Percentiles rank a stretch among this genome's conserved stretches.
These are phyloP conservation scores for Aythya baeri DNA, from an alignment of 2,113 vertebrate species.

Conservation along the genomic window DNA sequence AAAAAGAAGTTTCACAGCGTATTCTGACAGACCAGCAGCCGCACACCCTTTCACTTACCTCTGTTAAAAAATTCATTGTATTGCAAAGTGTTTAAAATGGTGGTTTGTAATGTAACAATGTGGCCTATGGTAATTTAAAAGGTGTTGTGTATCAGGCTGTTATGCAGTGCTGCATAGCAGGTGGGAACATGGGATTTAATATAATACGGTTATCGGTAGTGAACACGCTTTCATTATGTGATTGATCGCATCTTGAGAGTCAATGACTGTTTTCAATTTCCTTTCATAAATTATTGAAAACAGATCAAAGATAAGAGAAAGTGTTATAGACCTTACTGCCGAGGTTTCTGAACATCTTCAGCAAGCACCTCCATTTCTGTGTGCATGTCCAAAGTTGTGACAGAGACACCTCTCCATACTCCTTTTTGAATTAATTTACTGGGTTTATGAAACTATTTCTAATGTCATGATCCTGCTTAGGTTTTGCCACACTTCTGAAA, in stretches of 20 bases:
- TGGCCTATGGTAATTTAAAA: background rate
- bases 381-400: background rate
- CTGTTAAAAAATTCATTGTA: background rate
- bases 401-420: background rate
- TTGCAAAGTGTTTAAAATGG: background rate
- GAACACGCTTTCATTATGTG: background rate
- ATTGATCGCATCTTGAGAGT: background rate
- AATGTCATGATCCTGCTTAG: background rate
- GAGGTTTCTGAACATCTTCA: background rate
- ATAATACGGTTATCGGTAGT: background rate
- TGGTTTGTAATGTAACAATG: background rate
- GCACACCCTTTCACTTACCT: background rate
- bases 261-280: background rate
- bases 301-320: background rate
- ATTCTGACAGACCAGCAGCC: background rate
- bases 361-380: background rate
- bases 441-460: background rate
- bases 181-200: background rate
- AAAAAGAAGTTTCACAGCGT: background rate
- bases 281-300: constrained; percentile 32
- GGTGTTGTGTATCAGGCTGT: background rate
- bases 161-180: background rate
- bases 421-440: background rate
- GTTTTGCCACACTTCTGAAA: background rate
- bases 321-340: background rate